Conservation (phyloP, 2,888 invertebrate species). For the Malthinus seriepunctatus region DNA sequence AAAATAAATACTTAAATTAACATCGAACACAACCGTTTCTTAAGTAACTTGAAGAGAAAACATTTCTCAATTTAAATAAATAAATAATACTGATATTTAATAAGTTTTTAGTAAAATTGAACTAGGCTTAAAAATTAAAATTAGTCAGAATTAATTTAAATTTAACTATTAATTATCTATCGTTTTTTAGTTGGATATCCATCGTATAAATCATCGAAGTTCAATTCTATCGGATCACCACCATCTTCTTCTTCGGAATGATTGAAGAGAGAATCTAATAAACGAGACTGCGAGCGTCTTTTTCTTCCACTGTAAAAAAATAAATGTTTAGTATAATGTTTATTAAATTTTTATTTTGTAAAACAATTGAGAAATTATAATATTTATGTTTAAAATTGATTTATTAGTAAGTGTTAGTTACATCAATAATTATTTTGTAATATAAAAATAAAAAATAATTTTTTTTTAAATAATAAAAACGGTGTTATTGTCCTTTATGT, state of each 20-base stretch:
- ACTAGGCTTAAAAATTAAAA: background rate
- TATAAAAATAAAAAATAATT: no score
- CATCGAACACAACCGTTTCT: constrained; percentile 24
- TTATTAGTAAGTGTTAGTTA: no score
- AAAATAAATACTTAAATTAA: constrained; percentile 17
- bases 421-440: no score
- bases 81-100: constrained; percentile 16
- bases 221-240: constrained; percentile 23
- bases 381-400: no score
- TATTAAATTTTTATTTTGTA: background rate
- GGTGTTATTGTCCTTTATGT: no score
- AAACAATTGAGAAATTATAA: no score
- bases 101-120: background rate
- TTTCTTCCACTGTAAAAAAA: constrained; percentile 47
- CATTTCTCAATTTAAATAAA: background rate
- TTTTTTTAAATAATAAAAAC: no score
- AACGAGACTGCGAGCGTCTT: constrained; percentile 43
- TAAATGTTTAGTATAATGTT: background rate
- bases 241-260: constrained; percentile 35
- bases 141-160: constrained; percentile 11
- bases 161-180: constrained; percentile 1
- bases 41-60: constrained; percentile 7
- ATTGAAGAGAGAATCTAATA: constrained; percentile 38
- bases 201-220: constrained; percentile 26
- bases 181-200: constrained; percentile 12